Percentiles rank a stretch among this genome's conserved stretches.
These are phyloP conservation scores for Cotesia chilonis DNA, from an alignment of 1,140 invertebrate genomes.

Conservation along the genomic window DNA sequence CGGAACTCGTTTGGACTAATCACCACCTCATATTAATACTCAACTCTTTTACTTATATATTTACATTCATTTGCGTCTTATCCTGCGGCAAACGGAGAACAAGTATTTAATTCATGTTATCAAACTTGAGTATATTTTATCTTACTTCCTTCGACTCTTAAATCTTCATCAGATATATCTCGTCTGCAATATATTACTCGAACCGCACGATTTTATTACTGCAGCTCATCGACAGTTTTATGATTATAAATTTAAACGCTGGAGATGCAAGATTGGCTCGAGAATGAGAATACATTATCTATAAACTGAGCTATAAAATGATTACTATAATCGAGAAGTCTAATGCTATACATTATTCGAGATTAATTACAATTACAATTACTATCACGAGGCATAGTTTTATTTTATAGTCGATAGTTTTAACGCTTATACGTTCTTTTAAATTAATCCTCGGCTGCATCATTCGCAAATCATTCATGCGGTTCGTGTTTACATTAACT, in stretches of 20 bases:
- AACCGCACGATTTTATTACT: too few relatives aligned
- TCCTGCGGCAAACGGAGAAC: constrained; percentile 12
- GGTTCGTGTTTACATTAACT: constrained; percentile 26
- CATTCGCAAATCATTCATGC: constrained; percentile 23
- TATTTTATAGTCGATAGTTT: constrained; percentile 6
- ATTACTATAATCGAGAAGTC: not conserved
- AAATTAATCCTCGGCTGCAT: constrained; percentile 17
- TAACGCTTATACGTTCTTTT: constrained; percentile 20
- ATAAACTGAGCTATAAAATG: too few relatives aligned
- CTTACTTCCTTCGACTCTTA: not conserved
- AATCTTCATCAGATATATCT: not conserved
- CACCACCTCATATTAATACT: constrained; percentile 33
- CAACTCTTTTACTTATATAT: constrained; percentile 12
- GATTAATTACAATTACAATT: constrained; percentile 13
- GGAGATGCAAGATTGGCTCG: too few relatives aligned
- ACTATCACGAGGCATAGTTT: too few relatives aligned
- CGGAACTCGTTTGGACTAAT: constrained; percentile 45
- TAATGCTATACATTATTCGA: constrained; percentile 1
- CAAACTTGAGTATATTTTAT: not conserved
- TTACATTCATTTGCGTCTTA: constrained; percentile 15
- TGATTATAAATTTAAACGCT: too few relatives aligned
- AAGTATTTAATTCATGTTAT: constrained; percentile 18
- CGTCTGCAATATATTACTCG: too few relatives aligned
- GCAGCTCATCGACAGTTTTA: too few relatives aligned
- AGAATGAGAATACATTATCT: too few relatives aligned